Base-by-base conservation (phyloP, 2,797 vertebrate genomes). In the Perodicticus potto region DNA sequence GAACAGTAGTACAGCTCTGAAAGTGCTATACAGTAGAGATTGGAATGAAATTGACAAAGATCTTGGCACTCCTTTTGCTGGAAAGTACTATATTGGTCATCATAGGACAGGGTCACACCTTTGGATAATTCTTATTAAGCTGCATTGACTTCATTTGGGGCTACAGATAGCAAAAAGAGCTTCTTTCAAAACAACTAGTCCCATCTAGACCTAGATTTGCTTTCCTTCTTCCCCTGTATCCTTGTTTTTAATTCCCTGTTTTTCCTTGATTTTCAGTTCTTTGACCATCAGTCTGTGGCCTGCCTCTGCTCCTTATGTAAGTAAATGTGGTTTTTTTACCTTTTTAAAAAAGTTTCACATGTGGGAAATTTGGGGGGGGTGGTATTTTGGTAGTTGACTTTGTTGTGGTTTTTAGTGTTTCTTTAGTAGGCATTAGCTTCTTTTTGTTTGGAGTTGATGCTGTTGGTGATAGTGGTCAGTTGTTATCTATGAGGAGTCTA, bases 221-320 rank as follows among this genome's bases (percentile, higher is more conserved):
- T 65, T 55, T 77, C 63, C 19, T 97, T 81, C 59, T 80, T 93
- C 94, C 72, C 55, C 70, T 63, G 2, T 97, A 53, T 86, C 0
- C 29, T 67, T 94, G 9, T 91, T 97, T 97, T 83, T 97, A 97
- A 96, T 81, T 77, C 78, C 88, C 93, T 97, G 2, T 96, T 97
- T 97, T 96, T 96, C 87, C 72, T 97, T 96, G 89, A 78, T 97
- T 87, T 97, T 92, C 84, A 93, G 96, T 97, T 97, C 96, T 59
- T 97, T 93, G 93, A 97, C 94, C 4, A 25, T 96, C 97, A 92
- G 77, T 97, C 98, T 96, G 95, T 96, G 95, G 70, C 97, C 97
- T 98, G 97, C 93, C 61, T 69, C 80, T 97, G 91, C 97, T 97
- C 59, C 85, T 96, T 96, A 69, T 85, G 98, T 98, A 97, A 98